A percentile compares a stretch with the other conserved stretches of the same genome.
phyloP scores from a whole-genome alignment of 1,140 invertebrate genomes.

The Psix sp. region DNA sequence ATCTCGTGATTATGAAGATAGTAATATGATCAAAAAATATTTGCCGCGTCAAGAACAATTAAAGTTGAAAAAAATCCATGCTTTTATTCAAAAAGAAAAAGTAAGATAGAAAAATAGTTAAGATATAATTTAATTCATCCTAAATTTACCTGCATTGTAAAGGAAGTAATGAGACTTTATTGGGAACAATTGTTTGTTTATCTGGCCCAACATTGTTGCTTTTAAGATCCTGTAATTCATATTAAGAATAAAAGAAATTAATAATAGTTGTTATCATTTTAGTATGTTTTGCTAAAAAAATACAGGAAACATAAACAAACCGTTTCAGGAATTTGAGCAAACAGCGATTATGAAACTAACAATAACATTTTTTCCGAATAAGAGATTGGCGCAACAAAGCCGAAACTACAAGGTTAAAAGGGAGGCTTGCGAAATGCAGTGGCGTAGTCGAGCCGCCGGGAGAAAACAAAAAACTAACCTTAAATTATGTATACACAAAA shows the following conservation, averaged over 20 bases:
- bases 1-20: too few species aligned
- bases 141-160: slow-evolving; percentile 88
- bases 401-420: not conserved
- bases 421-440: not conserved
- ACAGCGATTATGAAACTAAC: too few species aligned
- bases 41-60: too few species aligned
- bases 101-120: slow-evolving; percentile 5
- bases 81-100: slow-evolving; percentile 8
- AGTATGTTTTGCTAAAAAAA: not conserved
- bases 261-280: slow-evolving; percentile 1
- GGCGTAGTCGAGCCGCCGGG: too few species aligned
- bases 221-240: slow-evolving; percentile 3
- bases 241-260: slow-evolving; percentile 2
- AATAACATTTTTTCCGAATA: too few species aligned
- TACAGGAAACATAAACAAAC: too few species aligned
- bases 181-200: slow-evolving; percentile 87
- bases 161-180: slow-evolving; percentile 93
- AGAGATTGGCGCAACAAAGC: slow-evolving; percentile 1
- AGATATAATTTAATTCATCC: too few species aligned
- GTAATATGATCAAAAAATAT: too few species aligned
- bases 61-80: slow-evolving; percentile 5
- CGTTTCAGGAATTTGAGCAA: too few species aligned
- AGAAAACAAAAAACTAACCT: slow-evolving; percentile 16
- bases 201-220: slow-evolving; percentile 71
- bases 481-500: slow-evolving; percentile 7